A percentile compares a stretch with the other conserved stretches of the same genome.
phyloP scores from a whole-genome alignment of 2,888 invertebrate species.

The Microdon myrmicae region DNA sequence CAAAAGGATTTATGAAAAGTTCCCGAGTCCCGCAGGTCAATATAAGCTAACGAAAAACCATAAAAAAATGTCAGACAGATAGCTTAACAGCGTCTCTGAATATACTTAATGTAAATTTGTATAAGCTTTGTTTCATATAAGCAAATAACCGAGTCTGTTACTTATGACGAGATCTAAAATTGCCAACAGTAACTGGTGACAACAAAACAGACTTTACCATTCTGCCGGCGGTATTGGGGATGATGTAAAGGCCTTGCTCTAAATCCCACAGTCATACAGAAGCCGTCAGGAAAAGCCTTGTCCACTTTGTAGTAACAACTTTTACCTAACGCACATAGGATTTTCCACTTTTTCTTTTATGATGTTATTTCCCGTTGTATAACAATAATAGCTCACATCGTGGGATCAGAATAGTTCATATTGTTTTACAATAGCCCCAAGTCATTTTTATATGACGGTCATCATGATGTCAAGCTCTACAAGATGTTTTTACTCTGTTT shows the following conservation, averaged over 20 bases:
- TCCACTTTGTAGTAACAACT: conserved; percentile 15
- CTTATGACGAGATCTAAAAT: too few relatives aligned
- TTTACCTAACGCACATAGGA: conserved; percentile 18
- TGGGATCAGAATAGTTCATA: conserved; percentile 39
- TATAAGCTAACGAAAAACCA: too few relatives aligned
- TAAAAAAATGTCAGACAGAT: too few relatives aligned
- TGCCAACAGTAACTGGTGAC: conserved; percentile 1
- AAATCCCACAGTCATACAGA: conserved; percentile 4
- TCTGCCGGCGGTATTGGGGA: neutral
- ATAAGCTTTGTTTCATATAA: too few relatives aligned
- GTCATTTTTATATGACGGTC: conserved; percentile 50
- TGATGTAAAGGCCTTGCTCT: conserved; percentile 1
- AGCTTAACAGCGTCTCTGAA: too few relatives aligned
- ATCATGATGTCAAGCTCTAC: conserved; percentile 48
- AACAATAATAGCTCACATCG: conserved; percentile 40
- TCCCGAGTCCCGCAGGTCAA: too few relatives aligned
- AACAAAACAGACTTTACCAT: conserved; percentile 12
- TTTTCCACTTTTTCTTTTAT: conserved; percentile 2
- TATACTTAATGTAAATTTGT: too few relatives aligned
- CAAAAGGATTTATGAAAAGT: too few relatives aligned
- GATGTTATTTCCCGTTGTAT: conserved; percentile 3
- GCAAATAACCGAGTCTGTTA: too few relatives aligned
- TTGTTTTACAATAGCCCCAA: conserved; percentile 50
- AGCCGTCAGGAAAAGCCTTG: conserved; percentile 14
- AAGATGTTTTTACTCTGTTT: conserved; percentile 45